Base-by-base conservation (phyloP, 2,797 vertebrate species). In the Knipowitschia caucasica region DNA sequence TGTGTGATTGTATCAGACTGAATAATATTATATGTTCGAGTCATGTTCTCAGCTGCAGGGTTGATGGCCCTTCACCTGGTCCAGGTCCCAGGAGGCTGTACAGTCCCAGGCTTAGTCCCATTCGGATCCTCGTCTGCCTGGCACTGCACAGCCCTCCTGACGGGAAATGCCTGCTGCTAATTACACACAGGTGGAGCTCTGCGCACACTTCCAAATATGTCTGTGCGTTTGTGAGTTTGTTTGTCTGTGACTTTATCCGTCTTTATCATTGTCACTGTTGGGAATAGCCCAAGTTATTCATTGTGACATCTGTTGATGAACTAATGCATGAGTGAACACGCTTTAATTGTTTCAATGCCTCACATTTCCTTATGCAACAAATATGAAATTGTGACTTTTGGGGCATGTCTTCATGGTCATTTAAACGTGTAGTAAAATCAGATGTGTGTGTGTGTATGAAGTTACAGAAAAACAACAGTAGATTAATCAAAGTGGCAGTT, bases 111-210 rank as follows among this genome's bases (percentile, higher is more conserved):
- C 14, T 77, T 34, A 33, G 44, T 69, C 73, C 63, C 59, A 65
- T 69, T 75, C 70, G 42, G 64, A 70, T 76, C 80, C 73, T 73
- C 75, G 77, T 71, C 82, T 79, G 82, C 73, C 77, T 71, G 83
- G 84, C 78, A 88, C 63, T 72, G 75, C 62, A 5, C 69, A 31
- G 75, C 75, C 62, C 56, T 64, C 75, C 81, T 89, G 85, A 86
- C 73, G 78, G 86, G 87, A 91, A 90, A 87, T 83, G 83, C 79
- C 83, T 85, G 68, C 64, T 79, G 70, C 67, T 90, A 89, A 90
- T 90, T 85, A 83, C 82, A 83, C 74, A 84, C 89, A 88, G 88
- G 86, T 91, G 88, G 82, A 70, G 44, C 42, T 4, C 2, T 33
- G 72, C n/a, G 15, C 65, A 58, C 72, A 34, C 45, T 20, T 18